phyloP scores from a whole-genome alignment of 2,888 invertebrate genomes.

The Hirtodrosophila duncani region DNA sequence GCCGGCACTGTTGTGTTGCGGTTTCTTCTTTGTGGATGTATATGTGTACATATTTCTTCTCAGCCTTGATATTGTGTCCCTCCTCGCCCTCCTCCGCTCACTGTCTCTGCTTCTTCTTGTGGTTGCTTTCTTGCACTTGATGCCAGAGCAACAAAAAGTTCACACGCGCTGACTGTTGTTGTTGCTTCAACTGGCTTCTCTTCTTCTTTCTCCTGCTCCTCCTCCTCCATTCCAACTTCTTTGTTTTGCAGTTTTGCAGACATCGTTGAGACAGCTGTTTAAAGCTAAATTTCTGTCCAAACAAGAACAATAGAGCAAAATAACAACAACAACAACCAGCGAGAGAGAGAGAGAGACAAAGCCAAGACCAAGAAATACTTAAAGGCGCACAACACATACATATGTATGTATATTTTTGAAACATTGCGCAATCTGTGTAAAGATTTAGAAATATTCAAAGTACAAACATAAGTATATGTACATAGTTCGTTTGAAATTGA shows the following conservation, averaged over 20 bases:
- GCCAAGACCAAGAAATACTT: constrained; percentile 11
- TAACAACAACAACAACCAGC: constrained; percentile 14
- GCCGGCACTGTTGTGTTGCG: too few species aligned
- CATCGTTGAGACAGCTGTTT: constrained; percentile 29
- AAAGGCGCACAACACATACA: constrained; percentile 1
- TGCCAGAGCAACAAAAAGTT: constrained; percentile 37
- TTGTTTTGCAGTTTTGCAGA: constrained; percentile 22
- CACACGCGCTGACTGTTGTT: constrained; percentile 42
- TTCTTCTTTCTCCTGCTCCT: constrained; percentile 25
- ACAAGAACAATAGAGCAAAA: neutral
- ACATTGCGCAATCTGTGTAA: neutral
- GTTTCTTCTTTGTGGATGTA: too few species aligned
- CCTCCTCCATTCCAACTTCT: constrained; percentile 6
- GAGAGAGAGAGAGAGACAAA: constrained; percentile 23
- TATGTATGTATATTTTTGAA: constrained; percentile 2
- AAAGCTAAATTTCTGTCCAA: constrained; percentile 33
- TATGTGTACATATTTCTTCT: constrained; percentile 5
- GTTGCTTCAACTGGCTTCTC: constrained; percentile 19
- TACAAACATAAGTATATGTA: too few species aligned
- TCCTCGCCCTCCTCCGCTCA: constrained; percentile 20
- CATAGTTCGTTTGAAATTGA: too few species aligned
- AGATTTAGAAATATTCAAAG: neutral
- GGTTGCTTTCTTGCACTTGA: constrained; percentile 17
- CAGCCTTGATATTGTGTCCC: constrained; percentile 8
- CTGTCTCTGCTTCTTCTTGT: neutral